phyloP scores from a whole-genome alignment of 2,113 vertebrate species.

The Lophura nycthemera region DNA sequence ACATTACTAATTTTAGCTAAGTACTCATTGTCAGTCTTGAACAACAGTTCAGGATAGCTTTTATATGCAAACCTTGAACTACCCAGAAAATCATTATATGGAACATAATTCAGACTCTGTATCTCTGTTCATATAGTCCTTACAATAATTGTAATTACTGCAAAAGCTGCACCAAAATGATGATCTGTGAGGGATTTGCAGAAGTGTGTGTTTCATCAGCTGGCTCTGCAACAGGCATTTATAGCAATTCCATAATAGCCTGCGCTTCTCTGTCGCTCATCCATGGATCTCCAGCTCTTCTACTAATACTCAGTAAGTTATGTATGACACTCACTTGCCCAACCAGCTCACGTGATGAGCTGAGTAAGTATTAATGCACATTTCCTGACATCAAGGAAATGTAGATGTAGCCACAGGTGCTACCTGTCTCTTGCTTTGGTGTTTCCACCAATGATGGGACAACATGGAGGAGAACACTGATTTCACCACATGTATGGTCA shows the following conservation, averaged over 20 bases:
- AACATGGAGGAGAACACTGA: not conserved
- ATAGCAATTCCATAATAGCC: not conserved
- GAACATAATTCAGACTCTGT: slow-evolving; percentile 25
- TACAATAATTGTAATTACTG: slow-evolving; percentile 36
- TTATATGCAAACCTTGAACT: slow-evolving; percentile 36
- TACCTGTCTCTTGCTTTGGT: not conserved
- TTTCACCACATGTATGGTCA: rapidly evolving
- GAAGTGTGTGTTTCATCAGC: slow-evolving; percentile 21
- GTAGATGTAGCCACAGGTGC: not conserved
- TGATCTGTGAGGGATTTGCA: slow-evolving; percentile 43
- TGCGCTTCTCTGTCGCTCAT: not conserved
- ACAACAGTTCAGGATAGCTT: slow-evolving; percentile 32
- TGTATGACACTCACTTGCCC: not conserved
- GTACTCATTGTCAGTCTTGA: slow-evolving; percentile 27
- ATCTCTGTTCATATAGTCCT: slow-evolving; percentile 11
- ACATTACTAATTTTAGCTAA: slow-evolving; percentile 39
- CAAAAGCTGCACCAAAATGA: slow-evolving; percentile 19
- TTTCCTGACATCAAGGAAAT: not conserved
- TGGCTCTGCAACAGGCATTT: slow-evolving; percentile 24
- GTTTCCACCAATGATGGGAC: not conserved
- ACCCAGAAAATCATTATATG: slow-evolving; percentile 14
- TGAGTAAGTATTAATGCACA: not conserved
- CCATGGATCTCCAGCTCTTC: slow-evolving; percentile 11
- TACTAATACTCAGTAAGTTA: not conserved
- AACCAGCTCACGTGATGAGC: not conserved